Conservation (phyloP, 1,140 invertebrate genomes). For the Musca vetustissima region DNA sequence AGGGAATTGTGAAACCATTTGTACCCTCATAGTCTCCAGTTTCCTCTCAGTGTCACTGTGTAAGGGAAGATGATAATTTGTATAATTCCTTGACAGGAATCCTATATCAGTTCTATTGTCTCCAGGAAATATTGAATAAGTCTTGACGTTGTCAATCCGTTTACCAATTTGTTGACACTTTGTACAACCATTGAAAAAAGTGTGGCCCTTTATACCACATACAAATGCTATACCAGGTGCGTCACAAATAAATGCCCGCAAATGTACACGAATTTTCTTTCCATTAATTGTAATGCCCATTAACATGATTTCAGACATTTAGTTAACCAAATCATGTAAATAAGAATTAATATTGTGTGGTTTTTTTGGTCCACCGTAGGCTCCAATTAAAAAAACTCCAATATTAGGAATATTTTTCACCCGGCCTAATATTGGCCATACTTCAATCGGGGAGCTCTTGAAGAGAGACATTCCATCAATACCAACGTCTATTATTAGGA, state of each 20-base stretch:
- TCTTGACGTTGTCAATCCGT: constrained; percentile 4
- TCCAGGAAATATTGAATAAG: not conserved
- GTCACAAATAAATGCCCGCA: constrained; percentile 23
- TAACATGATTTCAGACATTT: not conserved
- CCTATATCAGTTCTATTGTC: constrained; percentile 16
- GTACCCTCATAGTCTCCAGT: constrained; percentile 29
- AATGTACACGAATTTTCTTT: not conserved
- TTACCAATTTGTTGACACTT: constrained; percentile 20
- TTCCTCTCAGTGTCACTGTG: constrained; percentile 13
- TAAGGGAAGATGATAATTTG: not conserved
- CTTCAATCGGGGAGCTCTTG: not conserved
- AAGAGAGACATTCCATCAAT: not conserved
- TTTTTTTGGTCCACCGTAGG: constrained; percentile 3
- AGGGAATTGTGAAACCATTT: constrained; percentile 16
- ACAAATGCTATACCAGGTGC: constrained; percentile 25
- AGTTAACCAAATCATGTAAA: not conserved
- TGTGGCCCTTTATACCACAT: constrained; percentile 14
- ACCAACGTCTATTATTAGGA: not conserved
- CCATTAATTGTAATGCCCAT: not conserved
- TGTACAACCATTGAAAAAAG: constrained; percentile 6
- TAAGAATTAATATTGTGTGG: not conserved
- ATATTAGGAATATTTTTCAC: not conserved
- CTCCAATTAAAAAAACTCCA: constrained; percentile 19
- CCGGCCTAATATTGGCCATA: constrained; percentile 13
- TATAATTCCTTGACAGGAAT: constrained; percentile 9